Conservation (phyloP, 2,888 invertebrate genomes). For the Leuctra nigra region DNA sequence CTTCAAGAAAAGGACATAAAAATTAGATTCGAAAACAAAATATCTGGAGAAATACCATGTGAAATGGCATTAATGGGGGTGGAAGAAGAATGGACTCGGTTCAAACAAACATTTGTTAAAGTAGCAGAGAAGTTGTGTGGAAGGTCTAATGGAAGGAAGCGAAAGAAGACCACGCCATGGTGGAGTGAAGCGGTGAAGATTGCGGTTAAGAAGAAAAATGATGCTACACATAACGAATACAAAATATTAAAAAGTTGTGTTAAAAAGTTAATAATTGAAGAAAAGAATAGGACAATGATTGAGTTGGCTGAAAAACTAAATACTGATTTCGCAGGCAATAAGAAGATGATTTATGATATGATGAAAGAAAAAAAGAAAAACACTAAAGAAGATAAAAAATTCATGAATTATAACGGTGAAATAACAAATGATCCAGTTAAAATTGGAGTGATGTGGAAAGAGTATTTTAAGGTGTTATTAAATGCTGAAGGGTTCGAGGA, state of each 20-base stretch:
- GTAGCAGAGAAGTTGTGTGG: neutral
- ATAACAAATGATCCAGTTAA: neutral
- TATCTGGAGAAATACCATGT: neutral
- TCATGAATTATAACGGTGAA: neutral
- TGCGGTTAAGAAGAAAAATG: neutral
- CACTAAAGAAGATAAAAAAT: neutral
- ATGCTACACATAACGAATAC: neutral
- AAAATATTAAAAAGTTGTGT: neutral
- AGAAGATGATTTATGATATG: neutral
- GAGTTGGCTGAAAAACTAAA: neutral
- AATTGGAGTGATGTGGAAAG: neutral
- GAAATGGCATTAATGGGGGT: neutral
- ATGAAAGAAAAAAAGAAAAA: neutral
- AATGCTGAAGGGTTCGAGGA: neutral
- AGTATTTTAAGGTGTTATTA: neutral
- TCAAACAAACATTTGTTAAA: neutral
- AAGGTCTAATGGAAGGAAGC: neutral
- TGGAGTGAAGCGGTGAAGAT: neutral
- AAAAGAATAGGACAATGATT: neutral
- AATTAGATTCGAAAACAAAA: neutral
- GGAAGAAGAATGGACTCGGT: neutral
- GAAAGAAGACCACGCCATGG: neutral
- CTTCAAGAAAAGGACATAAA: neutral
- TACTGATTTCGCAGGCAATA: neutral
- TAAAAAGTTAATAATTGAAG: neutral